A percentile compares a stretch with the other conserved stretches of the same genome.
Evolutionary conservation across 1,140 invertebrate species (phyloP).

Genomic region (Drosophila simulans): DNA sequence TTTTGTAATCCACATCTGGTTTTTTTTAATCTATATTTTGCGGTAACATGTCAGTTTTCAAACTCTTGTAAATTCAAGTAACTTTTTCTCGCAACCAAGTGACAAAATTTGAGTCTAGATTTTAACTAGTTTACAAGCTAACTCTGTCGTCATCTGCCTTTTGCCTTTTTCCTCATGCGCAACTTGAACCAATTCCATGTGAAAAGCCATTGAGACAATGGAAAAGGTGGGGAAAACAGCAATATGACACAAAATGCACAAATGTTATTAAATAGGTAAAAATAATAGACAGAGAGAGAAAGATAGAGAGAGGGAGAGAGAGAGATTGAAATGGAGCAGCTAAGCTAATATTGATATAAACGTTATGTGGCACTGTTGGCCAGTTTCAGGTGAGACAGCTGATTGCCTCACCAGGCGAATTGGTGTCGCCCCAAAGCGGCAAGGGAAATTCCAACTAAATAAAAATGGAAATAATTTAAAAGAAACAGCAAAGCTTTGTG

Average conservation of each 20-base stretch:
- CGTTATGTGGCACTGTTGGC: slow-evolving; percentile 32
- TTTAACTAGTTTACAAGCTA: neutral
- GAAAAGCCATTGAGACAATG: slow-evolving; percentile 24
- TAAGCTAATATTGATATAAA: slow-evolving; percentile 55
- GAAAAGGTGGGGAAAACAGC: slow-evolving; percentile 3
- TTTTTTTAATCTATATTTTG: neutral
- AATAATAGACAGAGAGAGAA: neutral
- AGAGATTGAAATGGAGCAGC: slow-evolving; percentile 1
- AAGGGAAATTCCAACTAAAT: slow-evolving; percentile 5
- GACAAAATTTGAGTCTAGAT: slow-evolving; percentile 1
- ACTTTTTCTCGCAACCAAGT: neutral
- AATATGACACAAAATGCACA: slow-evolving; percentile 6
- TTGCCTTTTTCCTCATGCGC: neutral
- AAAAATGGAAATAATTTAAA: neutral
- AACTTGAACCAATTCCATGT: slow-evolving; percentile 32
- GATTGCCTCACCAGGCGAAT: slow-evolving; percentile 34
- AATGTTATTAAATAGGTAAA: slow-evolving; percentile 10
- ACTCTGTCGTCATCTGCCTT: neutral
- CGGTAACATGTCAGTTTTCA: neutral
- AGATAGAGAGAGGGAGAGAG: neutral
- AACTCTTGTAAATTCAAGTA: neutral
- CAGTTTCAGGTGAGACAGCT: slow-evolving; percentile 18
- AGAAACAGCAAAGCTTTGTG: too few relatives aligned
- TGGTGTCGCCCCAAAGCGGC: slow-evolving; percentile 32
- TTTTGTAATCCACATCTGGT: too few relatives aligned